Base-by-base conservation (phyloP, 2,113 vertebrate species). In the Hypomesus transpacificus region DNA sequence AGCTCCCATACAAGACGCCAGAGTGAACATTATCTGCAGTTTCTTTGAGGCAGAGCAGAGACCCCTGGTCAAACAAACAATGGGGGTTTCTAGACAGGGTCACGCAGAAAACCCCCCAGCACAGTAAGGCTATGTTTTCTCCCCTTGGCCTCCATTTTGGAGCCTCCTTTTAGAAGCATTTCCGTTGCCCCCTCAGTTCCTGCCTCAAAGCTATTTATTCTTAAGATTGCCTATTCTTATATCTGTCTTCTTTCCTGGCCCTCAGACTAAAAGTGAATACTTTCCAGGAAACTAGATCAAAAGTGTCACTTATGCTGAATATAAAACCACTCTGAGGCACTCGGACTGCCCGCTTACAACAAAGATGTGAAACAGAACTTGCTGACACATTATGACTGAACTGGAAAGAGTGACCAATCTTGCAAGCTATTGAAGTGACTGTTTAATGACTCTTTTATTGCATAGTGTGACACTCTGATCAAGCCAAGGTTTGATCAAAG, bases 1-100 rank as follows among this genome's bases (percentile, higher is more conserved):
- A 77, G 79, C 56, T 76, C 60, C 70, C 8, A 52, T 68, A 73
- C 69, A 56, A 80, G 74, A 69, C 61, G 63, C 70, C 24, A 72
- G 71, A 74, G 51, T 68, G 18, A 75, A 51, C 65, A 68, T 71
- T 80, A 81, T 76, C 20, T 28, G 34, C 73, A 34, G 61, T 59
- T 66, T 69, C 77, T 80, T 82, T 84, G 83, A 80, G 59, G 65
- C 31, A 31, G 54, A 21, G 65, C 75, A 31, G 70, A 84, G 75
- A 79, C 76, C 82, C 46, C 60, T 66, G 66, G 69, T 20, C 39
- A 64, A 77, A 68, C 1, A 70, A 73, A 89, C 81, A 87, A 82
- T 82, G 39, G 62, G 9, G 68, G 63, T 74, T 77, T 66, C 26
- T 59, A 24, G 68, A 81, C 39, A 66, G 65, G 78, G 74, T 85